These are phyloP conservation scores for Pseudonaja textilis DNA, from an alignment of 2,113 vertebrate species.

Conservation along the genomic window DNA sequence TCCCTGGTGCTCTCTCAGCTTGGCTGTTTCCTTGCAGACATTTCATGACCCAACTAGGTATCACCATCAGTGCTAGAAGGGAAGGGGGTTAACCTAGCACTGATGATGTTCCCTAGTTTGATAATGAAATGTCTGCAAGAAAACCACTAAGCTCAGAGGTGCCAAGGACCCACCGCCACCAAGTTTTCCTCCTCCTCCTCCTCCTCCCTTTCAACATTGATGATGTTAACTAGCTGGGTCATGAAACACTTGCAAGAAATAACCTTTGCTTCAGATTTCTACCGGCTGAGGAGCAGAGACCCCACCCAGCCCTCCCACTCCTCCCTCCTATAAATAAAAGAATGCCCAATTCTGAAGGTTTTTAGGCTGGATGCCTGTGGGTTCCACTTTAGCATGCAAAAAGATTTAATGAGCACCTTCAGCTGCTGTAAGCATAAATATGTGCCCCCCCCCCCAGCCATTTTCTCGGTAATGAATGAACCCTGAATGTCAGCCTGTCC, in stretches of 20 bases:
- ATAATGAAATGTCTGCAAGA: not conserved
- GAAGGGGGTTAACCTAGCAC: not conserved
- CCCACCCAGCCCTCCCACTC: no score
- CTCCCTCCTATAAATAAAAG: not conserved
- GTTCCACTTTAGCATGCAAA: constrained; percentile 23
- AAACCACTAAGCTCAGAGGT: not conserved
- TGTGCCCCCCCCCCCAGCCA: not conserved
- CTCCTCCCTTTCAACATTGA: not conserved
- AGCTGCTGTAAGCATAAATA: constrained; percentile 21
- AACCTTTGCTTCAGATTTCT: not conserved
- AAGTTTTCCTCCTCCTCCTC: no score
- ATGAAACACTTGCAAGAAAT: not conserved
- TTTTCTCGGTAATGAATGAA: constrained; percentile 15
- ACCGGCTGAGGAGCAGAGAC: not conserved
- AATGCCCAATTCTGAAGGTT: constrained; percentile 3
- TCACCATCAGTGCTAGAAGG: not conserved
- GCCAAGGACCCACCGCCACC: no score
- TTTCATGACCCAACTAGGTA: no score
- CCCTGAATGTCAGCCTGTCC: not conserved
- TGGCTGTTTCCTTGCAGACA: no score
- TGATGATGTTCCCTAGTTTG: not conserved
- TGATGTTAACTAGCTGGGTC: not conserved
- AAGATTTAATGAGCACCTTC: constrained; percentile 27
- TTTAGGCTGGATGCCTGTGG: not conserved
- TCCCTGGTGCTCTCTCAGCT: not conserved